Base-by-base conservation (phyloP, 2,113 vertebrate genomes). In the Epinephelus fuscoguttatus region DNA sequence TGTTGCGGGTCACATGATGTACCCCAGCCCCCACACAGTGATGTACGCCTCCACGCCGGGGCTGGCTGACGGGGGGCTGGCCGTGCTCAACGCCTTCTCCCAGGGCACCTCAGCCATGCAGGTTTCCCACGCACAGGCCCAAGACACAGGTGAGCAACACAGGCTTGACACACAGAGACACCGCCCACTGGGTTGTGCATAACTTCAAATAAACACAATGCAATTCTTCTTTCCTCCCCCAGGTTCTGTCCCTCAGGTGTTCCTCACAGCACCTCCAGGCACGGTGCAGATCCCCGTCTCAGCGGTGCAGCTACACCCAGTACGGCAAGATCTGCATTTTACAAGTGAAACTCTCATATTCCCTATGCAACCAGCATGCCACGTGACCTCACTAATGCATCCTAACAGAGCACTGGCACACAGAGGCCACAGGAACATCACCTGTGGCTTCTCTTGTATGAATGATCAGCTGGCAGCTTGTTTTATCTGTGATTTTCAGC, bases 1-100 rank as follows among this genome's bases (percentile, higher is more conserved):
- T 1, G 96, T 99, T 93, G 96, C 97, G 4, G 97, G 98, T 93
- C 98, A 99, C 96, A 99, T 99, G 98, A 98, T 99, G 98, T 99
- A 99, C 94, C 96, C 97, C 88, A 98, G 97, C 83, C 96, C 97
- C 8, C 98, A 99, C 11, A 95, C 98, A 0, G 96, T 99, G 89
- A 99, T 99, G 98, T 99, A 99, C 3, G 96, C 98, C 0, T 98
- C 98, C 79, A 97, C 97, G 13, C 97, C 97, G 0, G 91, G 96
- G 67, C 96, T 99, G 83, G 72, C 96, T 0, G 98, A 99, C 9
- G 97, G 97, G 17, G 96, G 98, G 27, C 95, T 99, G 57, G 96
- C 98, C 0, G 98, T 99, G 95, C 97, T 99, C 93, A 99, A 99
- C 84, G 97, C 98, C 91, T 99, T 99, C 94, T 97, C 98, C 63